phyloP scores from a whole-genome alignment of 2,113 vertebrate genomes.

The Hemiprocne comata region DNA sequence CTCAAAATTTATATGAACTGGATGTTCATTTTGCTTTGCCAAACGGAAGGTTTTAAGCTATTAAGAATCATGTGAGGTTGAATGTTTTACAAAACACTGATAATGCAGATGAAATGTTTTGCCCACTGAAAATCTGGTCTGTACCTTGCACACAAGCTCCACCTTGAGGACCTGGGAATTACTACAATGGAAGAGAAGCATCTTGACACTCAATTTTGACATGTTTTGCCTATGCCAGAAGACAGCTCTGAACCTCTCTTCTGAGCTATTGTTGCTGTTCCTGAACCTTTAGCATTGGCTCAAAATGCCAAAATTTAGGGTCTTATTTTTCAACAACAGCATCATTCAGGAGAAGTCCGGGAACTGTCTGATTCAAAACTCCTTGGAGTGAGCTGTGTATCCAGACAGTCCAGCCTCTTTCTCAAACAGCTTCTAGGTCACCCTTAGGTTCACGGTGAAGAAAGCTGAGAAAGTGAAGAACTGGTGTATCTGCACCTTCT shows the following conservation, averaged over 20 bases:
- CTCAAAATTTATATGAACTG: background rate
- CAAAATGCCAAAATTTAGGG: background rate
- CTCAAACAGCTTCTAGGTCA: background rate
- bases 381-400: background rate
- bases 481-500: background rate
- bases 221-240: background rate
- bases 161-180: slow-evolving; percentile 49
- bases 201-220: background rate
- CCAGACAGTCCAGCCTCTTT: background rate
- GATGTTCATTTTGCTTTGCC: background rate
- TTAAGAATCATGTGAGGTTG: background rate
- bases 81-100: background rate
- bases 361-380: background rate
- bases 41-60: background rate
- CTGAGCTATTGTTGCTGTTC: background rate
- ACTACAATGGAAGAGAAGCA: background rate
- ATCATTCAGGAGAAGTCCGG: background rate
- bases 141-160: slow-evolving; percentile 63
- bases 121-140: background rate
- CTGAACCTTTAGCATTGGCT: background rate
- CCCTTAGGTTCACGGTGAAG: background rate
- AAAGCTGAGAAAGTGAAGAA: background rate
- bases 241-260: background rate
- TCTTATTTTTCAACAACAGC: background rate
- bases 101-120: background rate